phyloP scores from a whole-genome alignment of 2,797 vertebrate species.

The Periparus ater region DNA sequence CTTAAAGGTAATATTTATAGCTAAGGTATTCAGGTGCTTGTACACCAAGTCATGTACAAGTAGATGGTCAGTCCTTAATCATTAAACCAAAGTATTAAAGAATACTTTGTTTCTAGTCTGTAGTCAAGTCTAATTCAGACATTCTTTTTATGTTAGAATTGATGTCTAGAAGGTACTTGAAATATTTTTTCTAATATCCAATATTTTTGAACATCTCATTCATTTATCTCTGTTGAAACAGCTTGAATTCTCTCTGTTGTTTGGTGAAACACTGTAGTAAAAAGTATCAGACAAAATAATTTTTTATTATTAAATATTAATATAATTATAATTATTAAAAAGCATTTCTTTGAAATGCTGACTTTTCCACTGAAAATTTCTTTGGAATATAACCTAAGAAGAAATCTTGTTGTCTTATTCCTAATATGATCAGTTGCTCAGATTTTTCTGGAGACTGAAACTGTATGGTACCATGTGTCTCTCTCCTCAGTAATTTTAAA shows the following conservation, averaged over 20 bases:
- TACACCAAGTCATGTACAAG: neutral
- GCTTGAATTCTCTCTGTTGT: neutral
- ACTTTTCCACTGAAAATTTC: neutral
- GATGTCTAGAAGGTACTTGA: neutral
- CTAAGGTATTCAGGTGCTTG: neutral
- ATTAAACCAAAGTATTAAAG: neutral
- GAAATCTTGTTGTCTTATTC: neutral
- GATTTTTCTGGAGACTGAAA: neutral
- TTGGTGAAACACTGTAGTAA: neutral
- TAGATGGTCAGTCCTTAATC: neutral
- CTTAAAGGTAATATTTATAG: neutral
- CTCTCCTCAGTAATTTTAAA: neutral
- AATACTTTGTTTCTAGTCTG: neutral
- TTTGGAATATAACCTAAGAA: neutral
- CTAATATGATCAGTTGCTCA: neutral
- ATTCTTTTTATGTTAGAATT: neutral
- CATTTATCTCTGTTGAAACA: neutral
- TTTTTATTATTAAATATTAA: neutral
- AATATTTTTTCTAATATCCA: neutral
- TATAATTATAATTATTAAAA: too few species aligned
- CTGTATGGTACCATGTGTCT: neutral
- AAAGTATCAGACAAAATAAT: neutral
- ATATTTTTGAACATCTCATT: neutral
- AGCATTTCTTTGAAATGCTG: neutral
- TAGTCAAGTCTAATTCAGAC: neutral